Conservation (phyloP, 1,140 invertebrate genomes). For the Bombus balteatus region DNA sequence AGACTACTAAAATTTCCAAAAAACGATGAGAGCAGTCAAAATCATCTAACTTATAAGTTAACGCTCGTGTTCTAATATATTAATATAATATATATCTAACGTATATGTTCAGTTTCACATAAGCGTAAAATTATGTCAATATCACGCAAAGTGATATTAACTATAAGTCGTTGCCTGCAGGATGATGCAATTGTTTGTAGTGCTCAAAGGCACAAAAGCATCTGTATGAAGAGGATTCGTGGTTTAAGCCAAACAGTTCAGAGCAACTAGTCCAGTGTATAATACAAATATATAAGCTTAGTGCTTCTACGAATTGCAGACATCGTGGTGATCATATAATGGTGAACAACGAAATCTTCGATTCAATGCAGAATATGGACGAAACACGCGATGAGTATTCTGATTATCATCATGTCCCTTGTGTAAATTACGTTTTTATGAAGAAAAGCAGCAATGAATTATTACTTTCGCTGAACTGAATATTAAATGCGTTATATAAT, state of each 20-base stretch:
- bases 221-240: neutral
- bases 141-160: neutral
- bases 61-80: no score
- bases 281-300: neutral
- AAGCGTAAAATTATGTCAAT: neutral
- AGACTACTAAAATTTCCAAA: neutral
- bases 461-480: no score
- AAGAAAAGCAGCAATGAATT: no score
- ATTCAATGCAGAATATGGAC: neutral
- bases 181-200: neutral
- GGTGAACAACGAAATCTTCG: neutral
- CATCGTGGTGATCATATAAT: neutral
- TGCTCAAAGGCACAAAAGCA: conserved; percentile 21
- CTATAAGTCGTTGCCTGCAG: conserved; percentile 6
- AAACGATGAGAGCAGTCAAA: neutral
- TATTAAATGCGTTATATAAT: no score
- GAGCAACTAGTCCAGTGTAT: neutral
- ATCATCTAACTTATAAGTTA: neutral
- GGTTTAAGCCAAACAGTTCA: conserved; percentile 8
- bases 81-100: neutral
- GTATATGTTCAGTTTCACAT: neutral
- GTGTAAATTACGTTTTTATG: no score
- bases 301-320: neutral
- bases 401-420: neutral
- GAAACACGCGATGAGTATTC: neutral